A percentile compares a stretch with the other conserved stretches of the same genome.
These are phyloP conservation scores for Cryptotermes secundus DNA, from an alignment of 1,140 invertebrate species.

Conservation along the genomic window DNA sequence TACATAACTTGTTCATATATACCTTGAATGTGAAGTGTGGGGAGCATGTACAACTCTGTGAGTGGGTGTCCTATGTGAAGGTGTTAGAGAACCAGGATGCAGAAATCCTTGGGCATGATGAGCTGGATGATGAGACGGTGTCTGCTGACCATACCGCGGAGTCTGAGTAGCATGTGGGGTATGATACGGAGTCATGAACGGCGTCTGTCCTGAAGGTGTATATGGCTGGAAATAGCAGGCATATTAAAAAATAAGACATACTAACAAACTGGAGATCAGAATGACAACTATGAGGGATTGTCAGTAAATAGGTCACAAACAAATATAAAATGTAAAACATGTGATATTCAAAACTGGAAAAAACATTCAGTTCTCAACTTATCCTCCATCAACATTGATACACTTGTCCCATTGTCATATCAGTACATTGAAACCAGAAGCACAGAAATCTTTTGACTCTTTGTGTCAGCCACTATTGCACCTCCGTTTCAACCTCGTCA, in stretches of 20 bases:
- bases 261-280: neutral
- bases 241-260: conserved; percentile 22
- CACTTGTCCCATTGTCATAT: too few species aligned
- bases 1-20: neutral
- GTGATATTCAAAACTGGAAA: too few species aligned
- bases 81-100: conserved; percentile 57
- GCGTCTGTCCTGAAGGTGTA: conserved; percentile 86
- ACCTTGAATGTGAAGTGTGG: conserved; percentile 26
- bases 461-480: too few species aligned
- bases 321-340: too few species aligned
- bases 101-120: conserved; percentile 48
- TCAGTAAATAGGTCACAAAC: too few species aligned
- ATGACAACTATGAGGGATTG: too few species aligned
- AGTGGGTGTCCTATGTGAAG: conserved; percentile 52
- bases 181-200: conserved; percentile 86
- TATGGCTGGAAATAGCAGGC: conserved; percentile 60
- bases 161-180: conserved; percentile 67
- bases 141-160: conserved; percentile 59
- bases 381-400: too few species aligned
- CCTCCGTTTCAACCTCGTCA: too few species aligned
- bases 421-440: too few species aligned
- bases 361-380: too few species aligned
- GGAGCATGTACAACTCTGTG: conserved; percentile 41
- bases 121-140: conserved; percentile 27
- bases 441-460: too few species aligned